Evolutionary conservation across 1,140 invertebrate genomes (phyloP), one percentile per base, ranked within the genome.

Genomic region (Heliconius melpomene): DNA sequence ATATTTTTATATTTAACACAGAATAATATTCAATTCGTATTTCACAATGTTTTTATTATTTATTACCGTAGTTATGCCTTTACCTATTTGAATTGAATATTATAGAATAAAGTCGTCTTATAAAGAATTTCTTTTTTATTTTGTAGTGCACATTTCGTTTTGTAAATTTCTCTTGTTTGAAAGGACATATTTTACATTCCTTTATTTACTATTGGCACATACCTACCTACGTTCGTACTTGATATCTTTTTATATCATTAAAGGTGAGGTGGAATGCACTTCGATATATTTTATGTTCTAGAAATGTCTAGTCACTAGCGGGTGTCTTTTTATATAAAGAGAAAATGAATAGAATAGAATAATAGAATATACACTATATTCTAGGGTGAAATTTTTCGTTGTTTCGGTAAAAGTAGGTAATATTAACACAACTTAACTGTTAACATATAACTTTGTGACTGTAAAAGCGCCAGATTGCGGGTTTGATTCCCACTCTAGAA

Each of bases 121-220:
- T 52, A 2, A 20, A 20, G 50, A 20, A 52, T 52, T 52, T 52
- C 50, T 52, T 16, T 26, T 66, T 26, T 26, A 66, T 66, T 66
- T 66, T 16, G 9, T 66, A 26, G 26, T 66, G 60, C 23, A 26
- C 11, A 6, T 26, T 26, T 3, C 11, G 23, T 29, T 66, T 2
- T 8, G 57, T 3, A 26, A 26, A 23, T 13, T 60, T 26, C 26
- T 66, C 11, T 66, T 66, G 60, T 66, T 66, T n/a, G 23, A 66
- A 66, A 66, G n/a, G 26, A 26, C 26, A 29, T 66, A 29, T 29
- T 29, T 66, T 11, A 66, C 60, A 66, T 66, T 29, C 13, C 13
- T 66, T 66, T 66, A 66, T 66, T 29, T 66, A 66, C 60, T 66
- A n/a, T n/a, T 66, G 60, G 60, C 26, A 66, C 60, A 66, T 66